Evolutionary conservation across 1,140 invertebrate genomes (phyloP).

Genomic region (Sycobia sp.): DNA sequence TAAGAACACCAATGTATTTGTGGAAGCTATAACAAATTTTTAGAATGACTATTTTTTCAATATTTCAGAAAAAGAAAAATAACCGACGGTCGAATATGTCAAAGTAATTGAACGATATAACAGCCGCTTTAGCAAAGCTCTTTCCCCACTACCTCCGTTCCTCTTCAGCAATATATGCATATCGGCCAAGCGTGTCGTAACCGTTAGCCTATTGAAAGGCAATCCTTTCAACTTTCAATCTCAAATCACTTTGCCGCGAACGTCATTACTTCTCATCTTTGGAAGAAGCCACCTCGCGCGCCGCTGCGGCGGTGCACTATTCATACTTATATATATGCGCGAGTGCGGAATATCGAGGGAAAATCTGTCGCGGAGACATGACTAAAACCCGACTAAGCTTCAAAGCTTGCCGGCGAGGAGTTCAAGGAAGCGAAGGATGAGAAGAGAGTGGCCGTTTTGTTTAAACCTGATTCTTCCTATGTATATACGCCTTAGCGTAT

Average conservation of each 20-base stretch:
- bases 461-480: slow-evolving; percentile 50
- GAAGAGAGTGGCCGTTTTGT: slow-evolving; percentile 37
- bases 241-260: slow-evolving; percentile 1
- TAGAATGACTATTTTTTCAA: no score
- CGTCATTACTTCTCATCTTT: slow-evolving; percentile 23
- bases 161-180: background rate
- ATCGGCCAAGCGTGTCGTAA: background rate
- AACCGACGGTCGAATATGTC: no score
- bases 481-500: no score
- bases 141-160: background rate
- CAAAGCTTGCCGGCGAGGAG: background rate
- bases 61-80: no score
- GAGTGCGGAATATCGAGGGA: background rate
- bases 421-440: background rate
- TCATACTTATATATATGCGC: background rate
- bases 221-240: slow-evolving; percentile 23
- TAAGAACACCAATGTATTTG: no score
- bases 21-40: no score
- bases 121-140: background rate
- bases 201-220: slow-evolving; percentile 12
- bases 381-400: no score
- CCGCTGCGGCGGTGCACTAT: background rate
- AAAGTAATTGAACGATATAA: background rate
- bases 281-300: background rate
- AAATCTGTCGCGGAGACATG: no score